Evolutionary conservation across 1,140 invertebrate genomes (phyloP).

Genomic region (Hyles vespertilio): DNA sequence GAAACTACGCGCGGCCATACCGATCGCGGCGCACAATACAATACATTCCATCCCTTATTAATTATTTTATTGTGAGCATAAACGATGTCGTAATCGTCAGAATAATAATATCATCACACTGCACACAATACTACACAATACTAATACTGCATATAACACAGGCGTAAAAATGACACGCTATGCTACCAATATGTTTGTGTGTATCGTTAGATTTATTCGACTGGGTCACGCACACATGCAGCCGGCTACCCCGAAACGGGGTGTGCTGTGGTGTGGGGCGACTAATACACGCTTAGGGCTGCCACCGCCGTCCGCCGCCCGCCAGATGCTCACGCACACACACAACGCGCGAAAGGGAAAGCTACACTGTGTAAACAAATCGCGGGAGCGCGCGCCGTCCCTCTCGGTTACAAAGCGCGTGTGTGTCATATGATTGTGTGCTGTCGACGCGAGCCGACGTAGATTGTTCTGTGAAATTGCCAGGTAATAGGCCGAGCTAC

Average conservation of each 20-base stretch:
- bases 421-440: constrained; percentile 65
- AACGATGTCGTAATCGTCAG: constrained; percentile 73
- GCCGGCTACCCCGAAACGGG: constrained; percentile 55
- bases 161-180: constrained; percentile 74
- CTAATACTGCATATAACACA: too few relatives aligned
- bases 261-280: constrained; percentile 52
- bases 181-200: constrained; percentile 72
- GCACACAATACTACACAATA: too few relatives aligned
- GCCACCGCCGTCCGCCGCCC: constrained; percentile 35
- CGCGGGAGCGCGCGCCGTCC: constrained; percentile 56
- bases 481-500: constrained; percentile 73
- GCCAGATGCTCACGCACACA: constrained; percentile 69
- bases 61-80: constrained; percentile 76
- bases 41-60: constrained; percentile 74
- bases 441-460: constrained; percentile 58
- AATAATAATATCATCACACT: constrained; percentile 74
- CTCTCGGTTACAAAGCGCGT: constrained; percentile 59
- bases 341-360: constrained; percentile 60
- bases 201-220: constrained; percentile 74
- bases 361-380: constrained; percentile 74
- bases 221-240: constrained; percentile 66
- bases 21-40: constrained; percentile 62
- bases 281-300: constrained; percentile 42
- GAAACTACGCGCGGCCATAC: constrained; percentile 62
- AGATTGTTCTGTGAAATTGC: constrained; percentile 75